These are phyloP conservation scores for Anhinga anhinga DNA, from an alignment of 2,113 vertebrate genomes.

Conservation along the genomic window DNA sequence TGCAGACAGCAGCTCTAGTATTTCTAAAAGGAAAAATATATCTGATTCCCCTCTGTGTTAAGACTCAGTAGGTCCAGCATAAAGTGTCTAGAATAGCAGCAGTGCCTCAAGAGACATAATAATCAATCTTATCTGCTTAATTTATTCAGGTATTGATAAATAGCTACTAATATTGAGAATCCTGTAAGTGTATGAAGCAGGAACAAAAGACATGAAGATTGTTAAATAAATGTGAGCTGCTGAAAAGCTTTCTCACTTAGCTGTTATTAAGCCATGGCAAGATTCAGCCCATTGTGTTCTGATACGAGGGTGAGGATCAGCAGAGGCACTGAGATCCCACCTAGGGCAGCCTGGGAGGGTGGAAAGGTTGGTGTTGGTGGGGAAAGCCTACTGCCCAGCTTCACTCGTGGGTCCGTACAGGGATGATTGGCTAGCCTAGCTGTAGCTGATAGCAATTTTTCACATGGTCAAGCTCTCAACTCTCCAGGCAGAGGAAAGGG, in stretches of 20 bases:
- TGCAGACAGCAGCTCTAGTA: neutral
- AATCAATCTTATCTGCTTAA: neutral
- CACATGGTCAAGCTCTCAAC: neutral
- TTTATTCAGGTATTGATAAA: neutral
- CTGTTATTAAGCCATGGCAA: neutral
- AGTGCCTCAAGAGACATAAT: neutral
- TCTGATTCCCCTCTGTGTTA: neutral
- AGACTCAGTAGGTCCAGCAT: neutral
- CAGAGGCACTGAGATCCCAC: neutral
- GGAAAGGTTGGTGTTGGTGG: neutral
- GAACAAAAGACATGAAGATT: neutral
- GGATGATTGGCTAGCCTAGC: neutral
- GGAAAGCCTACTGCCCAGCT: neutral
- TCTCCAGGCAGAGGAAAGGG: neutral
- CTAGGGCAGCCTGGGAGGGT: neutral
- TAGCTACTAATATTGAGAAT: neutral
- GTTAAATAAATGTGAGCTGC: neutral
- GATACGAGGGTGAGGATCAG: fast-evolving
- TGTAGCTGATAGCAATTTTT: neutral
- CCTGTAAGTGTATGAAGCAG: neutral
- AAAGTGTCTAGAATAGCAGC: neutral
- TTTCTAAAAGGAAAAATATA: neutral
- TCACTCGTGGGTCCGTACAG: fast-evolving
- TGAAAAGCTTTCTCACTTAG: neutral
- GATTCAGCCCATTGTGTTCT: neutral